phyloP scores from a whole-genome alignment of 2,888 invertebrate species.

The Minunthozetes semirufus region DNA sequence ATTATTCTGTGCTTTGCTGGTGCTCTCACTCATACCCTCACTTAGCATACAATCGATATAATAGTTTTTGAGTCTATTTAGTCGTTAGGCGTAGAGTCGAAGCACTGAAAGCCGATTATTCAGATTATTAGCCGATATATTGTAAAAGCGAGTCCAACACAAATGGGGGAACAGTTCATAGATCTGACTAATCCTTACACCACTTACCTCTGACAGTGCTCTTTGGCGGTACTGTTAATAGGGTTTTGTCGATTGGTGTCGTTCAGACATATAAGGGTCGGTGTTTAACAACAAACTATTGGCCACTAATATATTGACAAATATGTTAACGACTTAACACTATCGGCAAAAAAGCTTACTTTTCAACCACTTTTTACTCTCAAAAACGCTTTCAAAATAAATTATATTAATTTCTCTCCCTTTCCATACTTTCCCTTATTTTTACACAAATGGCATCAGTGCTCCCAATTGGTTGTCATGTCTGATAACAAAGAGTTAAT shows the following conservation, averaged over 20 bases:
- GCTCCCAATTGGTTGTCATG: conserved; percentile 17
- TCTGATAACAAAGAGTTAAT: conserved; percentile 20
- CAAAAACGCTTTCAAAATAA: neutral
- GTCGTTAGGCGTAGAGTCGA: conserved; percentile 17
- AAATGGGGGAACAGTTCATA: conserved; percentile 21
- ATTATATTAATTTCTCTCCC: conserved; percentile 6
- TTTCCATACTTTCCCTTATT: neutral
- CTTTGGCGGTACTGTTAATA: conserved; percentile 27
- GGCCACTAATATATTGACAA: conserved; percentile 20
- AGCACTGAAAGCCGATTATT: conserved; percentile 23
- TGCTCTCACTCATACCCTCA: neutral
- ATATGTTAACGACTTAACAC: conserved; percentile 21
- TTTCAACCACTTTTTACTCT: neutral
- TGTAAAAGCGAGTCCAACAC: neutral
- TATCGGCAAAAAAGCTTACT: neutral
- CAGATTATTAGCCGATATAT: conserved; percentile 10
- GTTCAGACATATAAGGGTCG: neutral
- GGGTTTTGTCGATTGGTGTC: conserved; percentile 3
- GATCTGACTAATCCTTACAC: conserved; percentile 24
- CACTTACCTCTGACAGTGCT: conserved; percentile 1
- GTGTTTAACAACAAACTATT: conserved; percentile 24
- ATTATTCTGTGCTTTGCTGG: neutral
- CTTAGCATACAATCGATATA: neutral
- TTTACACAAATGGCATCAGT: neutral
- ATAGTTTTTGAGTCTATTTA: conserved; percentile 22